These are phyloP conservation scores for Betta splendens DNA, from an alignment of 2,797 vertebrate species.

Conservation along the genomic window DNA sequence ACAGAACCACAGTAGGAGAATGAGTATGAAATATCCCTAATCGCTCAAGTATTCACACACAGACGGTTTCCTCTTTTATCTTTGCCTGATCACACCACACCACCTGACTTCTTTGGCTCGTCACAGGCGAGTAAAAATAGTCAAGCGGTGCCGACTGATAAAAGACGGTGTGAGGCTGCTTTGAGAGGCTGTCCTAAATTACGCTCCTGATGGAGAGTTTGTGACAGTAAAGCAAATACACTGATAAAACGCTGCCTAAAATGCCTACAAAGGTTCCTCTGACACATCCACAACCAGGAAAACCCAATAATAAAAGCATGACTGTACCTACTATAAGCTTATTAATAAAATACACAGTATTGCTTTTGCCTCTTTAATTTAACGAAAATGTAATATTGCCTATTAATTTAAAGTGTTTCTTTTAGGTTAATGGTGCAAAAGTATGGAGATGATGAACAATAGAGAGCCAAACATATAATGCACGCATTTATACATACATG, in stretches of 20 bases:
- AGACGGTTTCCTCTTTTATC: constrained; percentile 13
- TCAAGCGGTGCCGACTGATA: constrained; percentile 56
- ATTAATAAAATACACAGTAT: too few relatives aligned
- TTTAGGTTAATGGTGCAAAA: too few relatives aligned
- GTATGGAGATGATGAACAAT: too few relatives aligned
- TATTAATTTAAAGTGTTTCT: too few relatives aligned
- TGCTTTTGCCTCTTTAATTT: not conserved
- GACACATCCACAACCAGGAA: constrained; percentile 22
- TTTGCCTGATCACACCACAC: constrained; percentile 30
- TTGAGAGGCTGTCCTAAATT: constrained; percentile 53
- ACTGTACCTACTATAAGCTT: too few relatives aligned
- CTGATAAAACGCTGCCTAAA: constrained; percentile 47
- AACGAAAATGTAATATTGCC: not conserved
- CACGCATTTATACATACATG: too few relatives aligned
- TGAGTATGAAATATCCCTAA: constrained; percentile 6
- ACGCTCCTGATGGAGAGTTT: constrained; percentile 52
- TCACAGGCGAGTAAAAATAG: constrained; percentile 63
- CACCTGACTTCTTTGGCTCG: constrained; percentile 25
- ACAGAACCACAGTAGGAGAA: constrained; percentile 17
- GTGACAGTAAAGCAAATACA: constrained; percentile 62
- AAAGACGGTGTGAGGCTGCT: constrained; percentile 55
- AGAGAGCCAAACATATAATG: too few relatives aligned
- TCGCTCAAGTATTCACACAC: constrained; percentile 1
- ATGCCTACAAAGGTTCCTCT: constrained; percentile 31
- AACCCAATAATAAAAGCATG: constrained; percentile 13